Conservation (phyloP, 2,888 invertebrate species). For the Drosophila anceps region DNA sequence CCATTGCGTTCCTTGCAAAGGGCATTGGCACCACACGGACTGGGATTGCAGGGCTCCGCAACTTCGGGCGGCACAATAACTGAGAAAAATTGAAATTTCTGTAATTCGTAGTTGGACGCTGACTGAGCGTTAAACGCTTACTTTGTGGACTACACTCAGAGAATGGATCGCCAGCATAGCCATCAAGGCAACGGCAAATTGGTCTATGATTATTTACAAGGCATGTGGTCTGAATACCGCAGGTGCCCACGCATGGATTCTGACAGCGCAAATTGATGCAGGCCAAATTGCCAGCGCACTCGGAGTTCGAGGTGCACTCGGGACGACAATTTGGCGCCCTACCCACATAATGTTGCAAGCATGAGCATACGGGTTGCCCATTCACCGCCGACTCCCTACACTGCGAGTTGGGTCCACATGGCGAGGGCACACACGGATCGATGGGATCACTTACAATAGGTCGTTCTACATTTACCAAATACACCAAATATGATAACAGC, state of each 20-base stretch:
- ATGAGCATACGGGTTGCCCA: slow-evolving; percentile 92
- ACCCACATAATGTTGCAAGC: slow-evolving; percentile 91
- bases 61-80: slow-evolving; percentile 86
- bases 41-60: slow-evolving; percentile 92
- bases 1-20: slow-evolving; percentile 93
- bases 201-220: slow-evolving; percentile 93
- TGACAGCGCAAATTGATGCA: slow-evolving; percentile 93
- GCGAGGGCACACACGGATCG: slow-evolving; percentile 93
- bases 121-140: slow-evolving; percentile 83
- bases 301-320: slow-evolving; percentile 93
- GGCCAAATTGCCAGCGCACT: slow-evolving; percentile 93
- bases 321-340: slow-evolving; percentile 94
- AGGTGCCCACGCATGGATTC: slow-evolving; percentile 94
- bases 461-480: slow-evolving; percentile 72
- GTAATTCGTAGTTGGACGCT: neutral
- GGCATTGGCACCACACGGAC: slow-evolving; percentile 94
- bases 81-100: slow-evolving; percentile 46
- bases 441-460: slow-evolving; percentile 83
- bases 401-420: slow-evolving; percentile 94
- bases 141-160: slow-evolving; percentile 89
- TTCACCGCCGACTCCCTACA: slow-evolving; percentile 89
- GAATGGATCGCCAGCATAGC: slow-evolving; percentile 94
- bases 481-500: slow-evolving; percentile 65
- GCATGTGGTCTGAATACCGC: slow-evolving; percentile 92
- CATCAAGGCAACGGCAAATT: slow-evolving; percentile 91